Conservation (phyloP, 2,797 vertebrate genomes). For the Tympanoctomys barrerae region DNA sequence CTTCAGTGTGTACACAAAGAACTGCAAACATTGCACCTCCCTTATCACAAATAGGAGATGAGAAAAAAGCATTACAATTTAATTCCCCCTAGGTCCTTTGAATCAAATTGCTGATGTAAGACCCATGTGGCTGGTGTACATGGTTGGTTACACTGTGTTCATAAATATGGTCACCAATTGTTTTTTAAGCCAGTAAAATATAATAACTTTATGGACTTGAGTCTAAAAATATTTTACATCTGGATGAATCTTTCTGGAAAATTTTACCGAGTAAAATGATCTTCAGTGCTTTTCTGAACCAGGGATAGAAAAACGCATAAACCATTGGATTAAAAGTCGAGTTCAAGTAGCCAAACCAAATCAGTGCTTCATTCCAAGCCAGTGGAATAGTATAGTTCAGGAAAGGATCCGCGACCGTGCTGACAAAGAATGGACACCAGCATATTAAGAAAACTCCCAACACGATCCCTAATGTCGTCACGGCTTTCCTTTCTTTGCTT, state of each 20-base stretch:
- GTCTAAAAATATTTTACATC: constrained; percentile 87
- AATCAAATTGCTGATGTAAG: background rate
- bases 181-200: background rate
- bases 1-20: background rate
- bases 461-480: constrained; percentile 91
- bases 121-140: background rate
- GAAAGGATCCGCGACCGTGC: constrained; percentile 87
- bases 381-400: constrained; percentile 84
- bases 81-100: background rate
- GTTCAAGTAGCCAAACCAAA: constrained; percentile 93
- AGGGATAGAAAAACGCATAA: constrained; percentile 93
- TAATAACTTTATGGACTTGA: constrained; percentile 55
- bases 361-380: constrained; percentile 87
- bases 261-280: constrained; percentile 89
- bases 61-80: background rate
- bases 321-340: constrained; percentile 93
- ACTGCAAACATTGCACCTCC: background rate
- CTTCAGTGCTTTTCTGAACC: constrained; percentile 92
- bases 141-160: background rate
- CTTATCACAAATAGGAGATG: background rate
- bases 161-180: background rate
- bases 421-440: constrained; percentile 93
- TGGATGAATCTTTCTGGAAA: constrained; percentile 89
- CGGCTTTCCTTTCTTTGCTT: constrained; percentile 90
- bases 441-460: constrained; percentile 92